Evolutionary conservation across 2,888 invertebrate species (phyloP).

Genomic region (Drosophila meridionalis): DNA sequence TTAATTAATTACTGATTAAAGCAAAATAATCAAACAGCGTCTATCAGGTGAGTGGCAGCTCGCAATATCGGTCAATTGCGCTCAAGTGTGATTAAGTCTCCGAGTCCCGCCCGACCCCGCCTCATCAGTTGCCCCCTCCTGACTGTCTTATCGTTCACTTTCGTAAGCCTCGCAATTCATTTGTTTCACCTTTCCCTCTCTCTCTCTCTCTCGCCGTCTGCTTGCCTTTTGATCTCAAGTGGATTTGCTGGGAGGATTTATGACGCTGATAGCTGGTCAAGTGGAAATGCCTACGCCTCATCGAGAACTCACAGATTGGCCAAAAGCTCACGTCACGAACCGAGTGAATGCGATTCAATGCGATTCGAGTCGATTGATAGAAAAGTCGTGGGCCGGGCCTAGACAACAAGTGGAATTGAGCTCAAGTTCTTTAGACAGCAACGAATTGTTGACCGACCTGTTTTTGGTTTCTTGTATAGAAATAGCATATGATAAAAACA

Average conservation of each 20-base stretch:
- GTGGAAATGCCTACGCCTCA: slow-evolving; percentile 56
- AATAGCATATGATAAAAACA: slow-evolving; percentile 1
- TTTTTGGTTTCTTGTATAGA: neutral
- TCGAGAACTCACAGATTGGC: slow-evolving; percentile 20
- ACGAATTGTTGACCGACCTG: slow-evolving; percentile 1
- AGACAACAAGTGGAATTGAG: slow-evolving; percentile 30
- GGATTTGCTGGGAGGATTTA: slow-evolving; percentile 75
- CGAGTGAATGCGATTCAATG: slow-evolving; percentile 30
- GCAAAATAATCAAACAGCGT: slow-evolving; percentile 35
- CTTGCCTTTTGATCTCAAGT: slow-evolving; percentile 63
- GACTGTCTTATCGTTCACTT: slow-evolving; percentile 53
- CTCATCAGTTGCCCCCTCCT: neutral
- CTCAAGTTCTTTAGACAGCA: slow-evolving; percentile 22
- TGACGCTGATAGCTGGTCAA: slow-evolving; percentile 76
- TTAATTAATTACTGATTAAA: slow-evolving; percentile 77
- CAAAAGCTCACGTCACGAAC: slow-evolving; percentile 63
- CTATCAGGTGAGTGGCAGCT: slow-evolving; percentile 58
- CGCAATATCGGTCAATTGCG: slow-evolving; percentile 75
- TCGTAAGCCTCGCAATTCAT: slow-evolving; percentile 63
- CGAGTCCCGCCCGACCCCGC: neutral
- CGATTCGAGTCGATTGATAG: slow-evolving; percentile 61
- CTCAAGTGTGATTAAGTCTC: slow-evolving; percentile 69
- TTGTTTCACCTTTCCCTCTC: slow-evolving; percentile 58
- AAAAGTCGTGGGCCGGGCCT: slow-evolving; percentile 43
- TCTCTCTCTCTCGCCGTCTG: slow-evolving; percentile 20